phyloP scores from a whole-genome alignment of 1,140 invertebrate genomes.

The Ctenoplectra terminalis region DNA sequence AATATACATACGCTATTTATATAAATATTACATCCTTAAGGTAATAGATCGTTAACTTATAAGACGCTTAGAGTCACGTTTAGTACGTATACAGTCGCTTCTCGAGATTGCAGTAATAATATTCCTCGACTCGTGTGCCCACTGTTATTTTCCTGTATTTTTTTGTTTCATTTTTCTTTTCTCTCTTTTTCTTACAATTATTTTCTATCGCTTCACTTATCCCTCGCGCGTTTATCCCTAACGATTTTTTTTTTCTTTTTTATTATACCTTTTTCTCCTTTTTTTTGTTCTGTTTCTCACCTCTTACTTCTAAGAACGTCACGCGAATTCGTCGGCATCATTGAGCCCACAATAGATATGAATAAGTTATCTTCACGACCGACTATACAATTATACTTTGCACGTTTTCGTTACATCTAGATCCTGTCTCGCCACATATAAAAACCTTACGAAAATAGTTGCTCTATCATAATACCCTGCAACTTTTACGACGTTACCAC shows the following conservation, averaged over 20 bases:
- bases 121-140: constrained; percentile 8
- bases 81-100: constrained; percentile 39
- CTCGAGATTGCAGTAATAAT: constrained; percentile 18
- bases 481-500: constrained; percentile 43
- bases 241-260: background rate
- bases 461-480: constrained; percentile 69
- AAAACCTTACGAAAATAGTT: constrained; percentile 78
- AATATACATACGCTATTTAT: constrained; percentile 21
- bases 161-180: too few relatives aligned
- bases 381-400: constrained; percentile 44
- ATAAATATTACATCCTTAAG: constrained; percentile 42
- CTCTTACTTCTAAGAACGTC: constrained; percentile 7
- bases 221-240: background rate
- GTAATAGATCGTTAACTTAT: constrained; percentile 25
- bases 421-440: constrained; percentile 63
- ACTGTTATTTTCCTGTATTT: background rate
- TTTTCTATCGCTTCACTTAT: background rate
- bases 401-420: constrained; percentile 54
- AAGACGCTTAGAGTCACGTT: constrained; percentile 32
- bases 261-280: background rate
- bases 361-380: constrained; percentile 45
- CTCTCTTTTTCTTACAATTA: background rate
- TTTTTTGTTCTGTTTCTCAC: background rate
- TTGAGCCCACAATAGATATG: constrained; percentile 56
- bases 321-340: constrained; percentile 4